These are phyloP conservation scores for Platyrinchus mystaceus DNA, from an alignment of 2,797 vertebrate species.

Conservation along the genomic window DNA sequence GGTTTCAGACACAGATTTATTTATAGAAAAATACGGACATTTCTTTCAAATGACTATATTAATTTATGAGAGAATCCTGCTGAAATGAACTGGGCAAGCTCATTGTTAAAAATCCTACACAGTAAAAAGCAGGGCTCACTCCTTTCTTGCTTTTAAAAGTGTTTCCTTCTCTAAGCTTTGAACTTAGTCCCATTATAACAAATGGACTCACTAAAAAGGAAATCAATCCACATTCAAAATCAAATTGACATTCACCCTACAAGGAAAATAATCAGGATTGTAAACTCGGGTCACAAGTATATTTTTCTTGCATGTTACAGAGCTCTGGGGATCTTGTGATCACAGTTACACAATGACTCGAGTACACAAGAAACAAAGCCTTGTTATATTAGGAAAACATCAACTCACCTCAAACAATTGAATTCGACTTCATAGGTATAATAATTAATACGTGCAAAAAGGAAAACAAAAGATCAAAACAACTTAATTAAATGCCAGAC, in stretches of 20 bases:
- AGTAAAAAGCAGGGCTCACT: background rate
- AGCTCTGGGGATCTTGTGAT: conserved; percentile 45
- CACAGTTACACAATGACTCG: conserved; percentile 39
- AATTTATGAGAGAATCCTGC: background rate
- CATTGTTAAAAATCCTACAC: background rate
- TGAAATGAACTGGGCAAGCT: background rate
- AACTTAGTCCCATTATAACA: background rate
- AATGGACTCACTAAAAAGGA: background rate
- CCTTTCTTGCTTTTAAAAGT: background rate
- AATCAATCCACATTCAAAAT: background rate
- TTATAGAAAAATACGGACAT: background rate
- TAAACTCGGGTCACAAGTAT: background rate
- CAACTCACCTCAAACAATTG: conserved; percentile 48
- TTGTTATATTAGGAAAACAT: conserved; percentile 44
- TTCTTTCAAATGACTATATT: background rate
- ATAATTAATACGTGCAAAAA: conserved; percentile 65
- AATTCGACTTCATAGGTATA: conserved; percentile 50
- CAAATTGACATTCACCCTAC: background rate
- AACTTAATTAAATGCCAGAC: conserved; percentile 66
- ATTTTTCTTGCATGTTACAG: background rate
- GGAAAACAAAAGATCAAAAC: conserved; percentile 66
- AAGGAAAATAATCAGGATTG: conserved; percentile 12
- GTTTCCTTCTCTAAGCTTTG: background rate
- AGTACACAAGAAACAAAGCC: conserved; percentile 23
- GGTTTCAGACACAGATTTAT: background rate